phyloP scores from a whole-genome alignment of 2,888 invertebrate species.

The Acanthosepion esculentum region DNA sequence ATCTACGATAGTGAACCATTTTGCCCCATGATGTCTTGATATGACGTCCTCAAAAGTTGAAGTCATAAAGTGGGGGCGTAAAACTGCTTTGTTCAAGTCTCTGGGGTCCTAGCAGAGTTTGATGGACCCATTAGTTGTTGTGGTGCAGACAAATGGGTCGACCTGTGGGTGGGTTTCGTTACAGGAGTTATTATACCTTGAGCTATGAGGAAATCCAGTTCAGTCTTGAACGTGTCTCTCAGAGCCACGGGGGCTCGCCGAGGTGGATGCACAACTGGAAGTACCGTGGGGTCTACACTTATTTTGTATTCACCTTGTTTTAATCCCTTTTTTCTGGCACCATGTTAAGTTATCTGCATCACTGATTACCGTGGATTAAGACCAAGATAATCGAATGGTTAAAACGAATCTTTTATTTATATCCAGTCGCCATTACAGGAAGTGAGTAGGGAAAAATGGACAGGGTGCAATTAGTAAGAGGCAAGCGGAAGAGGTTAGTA shows the following conservation, averaged over 20 bases:
- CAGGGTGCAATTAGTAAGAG: too few species aligned
- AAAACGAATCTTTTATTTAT: too few species aligned
- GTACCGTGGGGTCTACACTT: not conserved
- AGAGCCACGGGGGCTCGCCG: not conserved
- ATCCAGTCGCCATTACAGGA: too few species aligned
- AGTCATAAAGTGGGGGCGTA: not conserved
- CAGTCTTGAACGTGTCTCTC: not conserved
- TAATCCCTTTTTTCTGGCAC: too few species aligned
- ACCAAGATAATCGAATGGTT: too few species aligned
- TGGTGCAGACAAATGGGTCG: not conserved
- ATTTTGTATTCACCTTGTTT: not conserved
- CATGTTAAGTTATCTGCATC: too few species aligned
- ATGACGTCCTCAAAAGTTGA: constrained; percentile 18
- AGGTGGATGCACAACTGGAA: not conserved
- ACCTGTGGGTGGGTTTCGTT: not conserved
- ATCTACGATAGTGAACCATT: constrained; percentile 14
- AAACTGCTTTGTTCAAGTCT: too few species aligned
- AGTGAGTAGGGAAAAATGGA: too few species aligned
- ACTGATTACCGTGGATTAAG: too few species aligned
- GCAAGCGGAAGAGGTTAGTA: too few species aligned
- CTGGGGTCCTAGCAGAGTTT: not conserved
- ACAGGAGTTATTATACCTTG: not conserved
- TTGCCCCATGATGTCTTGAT: not conserved
- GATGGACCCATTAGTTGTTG: not conserved
- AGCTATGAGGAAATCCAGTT: not conserved